These are phyloP conservation scores for Acanthosoma haemorrhoidale DNA, from an alignment of 2,888 invertebrate species.

Conservation along the genomic window DNA sequence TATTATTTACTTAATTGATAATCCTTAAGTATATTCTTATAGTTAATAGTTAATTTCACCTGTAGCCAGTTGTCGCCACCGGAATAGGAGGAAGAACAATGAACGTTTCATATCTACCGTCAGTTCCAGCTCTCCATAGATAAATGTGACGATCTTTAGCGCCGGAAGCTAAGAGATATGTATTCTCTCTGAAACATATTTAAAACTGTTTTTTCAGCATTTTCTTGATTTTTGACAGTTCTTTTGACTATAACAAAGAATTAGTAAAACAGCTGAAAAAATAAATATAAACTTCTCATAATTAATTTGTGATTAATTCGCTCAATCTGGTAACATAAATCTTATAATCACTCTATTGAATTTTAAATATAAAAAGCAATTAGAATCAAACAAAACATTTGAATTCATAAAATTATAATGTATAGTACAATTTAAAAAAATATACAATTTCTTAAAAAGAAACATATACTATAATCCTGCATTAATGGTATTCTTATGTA, in stretches of 20 bases:
- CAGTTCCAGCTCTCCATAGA: constrained; percentile 62
- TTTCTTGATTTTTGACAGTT: background rate
- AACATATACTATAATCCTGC: too few relatives aligned
- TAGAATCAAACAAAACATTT: too few relatives aligned
- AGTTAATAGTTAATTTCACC: constrained; percentile 20
- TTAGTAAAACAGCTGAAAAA: background rate
- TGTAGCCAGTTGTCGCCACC: constrained; percentile 35
- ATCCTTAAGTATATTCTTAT: background rate
- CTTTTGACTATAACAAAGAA: background rate
- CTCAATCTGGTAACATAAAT: too few relatives aligned
- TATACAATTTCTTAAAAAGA: too few relatives aligned
- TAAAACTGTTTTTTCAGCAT: background rate
- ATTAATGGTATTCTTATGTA: too few relatives aligned
- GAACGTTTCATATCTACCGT: constrained; percentile 50
- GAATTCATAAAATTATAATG: too few relatives aligned
- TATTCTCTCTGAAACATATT: constrained; percentile 5
- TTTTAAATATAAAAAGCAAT: too few relatives aligned
- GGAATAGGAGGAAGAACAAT: constrained; percentile 39
- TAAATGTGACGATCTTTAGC: constrained; percentile 59
- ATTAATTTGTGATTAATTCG: too few relatives aligned
- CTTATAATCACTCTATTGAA: too few relatives aligned
- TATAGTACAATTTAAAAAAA: too few relatives aligned
- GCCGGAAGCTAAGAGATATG: constrained; percentile 58
- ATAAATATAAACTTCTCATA: background rate
- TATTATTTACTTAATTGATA: too few relatives aligned